Evolutionary conservation across 1,140 invertebrate genomes (phyloP), one percentile per base, ranked within the genome.

Genomic region (Scylla paramamosain): DNA sequence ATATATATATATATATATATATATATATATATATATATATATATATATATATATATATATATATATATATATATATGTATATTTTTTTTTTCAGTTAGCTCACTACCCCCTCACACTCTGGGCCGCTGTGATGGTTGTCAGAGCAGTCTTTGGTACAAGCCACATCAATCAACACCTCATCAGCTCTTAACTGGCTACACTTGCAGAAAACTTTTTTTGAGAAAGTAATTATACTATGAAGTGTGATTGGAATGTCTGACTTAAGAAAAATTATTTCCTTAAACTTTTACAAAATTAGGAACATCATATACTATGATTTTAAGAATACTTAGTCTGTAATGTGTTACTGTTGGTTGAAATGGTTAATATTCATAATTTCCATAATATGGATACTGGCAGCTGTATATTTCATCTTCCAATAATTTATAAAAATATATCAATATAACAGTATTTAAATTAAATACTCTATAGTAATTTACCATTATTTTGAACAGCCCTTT

Each of bases 71-170:
- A 39, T 39, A 20, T 46, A 28, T n/a, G n/a, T n/a, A n/a, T n/a
- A n/a, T n/a, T 45, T 29, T 88, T 25, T 10, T 32, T 88, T 32
- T 32, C 45, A 31, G 32, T 88, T 88, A 7, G 31, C 48, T 46
- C 45, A 48, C 88, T 48, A 46, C 45, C 45, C 48, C 90, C 29
- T 91, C 77, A 91, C 59, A 91, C 48, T 32, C 31, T 91, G 90
- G 46, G 48, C 90, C 52, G 59, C 28, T 29, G 28, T 91, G 29
- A 48, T 95, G 92, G 94, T 92, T 93, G 46, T 95, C 83, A 92
- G 88, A 59, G 86, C 89, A 92, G 94, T 95, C 94, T 95, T 95
- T 95, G 94, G 94, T 95, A 95, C 83, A 92, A 95, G 94, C 67
- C 88, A 83, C 89, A 48, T n/a, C 67, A 52, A 48, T 91, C 28